phyloP scores from a whole-genome alignment of 2,888 invertebrate species.

The Tachina grossa region DNA sequence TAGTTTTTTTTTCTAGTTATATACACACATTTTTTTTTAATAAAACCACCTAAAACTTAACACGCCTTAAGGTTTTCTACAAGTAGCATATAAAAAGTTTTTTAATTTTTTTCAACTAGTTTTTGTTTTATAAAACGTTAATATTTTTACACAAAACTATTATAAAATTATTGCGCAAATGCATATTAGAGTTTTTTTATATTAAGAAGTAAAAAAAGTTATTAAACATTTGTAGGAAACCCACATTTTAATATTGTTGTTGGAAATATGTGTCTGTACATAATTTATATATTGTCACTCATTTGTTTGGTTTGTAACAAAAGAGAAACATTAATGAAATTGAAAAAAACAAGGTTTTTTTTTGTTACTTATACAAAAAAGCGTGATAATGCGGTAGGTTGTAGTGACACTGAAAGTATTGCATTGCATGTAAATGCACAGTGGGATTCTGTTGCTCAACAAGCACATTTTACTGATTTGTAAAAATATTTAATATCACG shows the following conservation, averaged over 20 bases:
- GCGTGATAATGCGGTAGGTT: constrained; percentile 69
- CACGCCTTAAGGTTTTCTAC: constrained; percentile 53
- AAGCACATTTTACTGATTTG: background rate
- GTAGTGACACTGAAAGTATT: constrained; percentile 24
- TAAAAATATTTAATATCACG: background rate
- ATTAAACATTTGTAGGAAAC: constrained; percentile 32
- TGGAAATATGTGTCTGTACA: constrained; percentile 34
- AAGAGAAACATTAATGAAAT: constrained; percentile 27
- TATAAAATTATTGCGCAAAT: constrained; percentile 42
- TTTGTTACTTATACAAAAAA: constrained; percentile 56
- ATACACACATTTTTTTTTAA: background rate
- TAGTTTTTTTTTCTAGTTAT: background rate
- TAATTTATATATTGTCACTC: constrained; percentile 29
- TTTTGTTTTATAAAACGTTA: constrained; percentile 19
- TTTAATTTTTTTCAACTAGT: constrained; percentile 30
- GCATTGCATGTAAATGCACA: constrained; percentile 17
- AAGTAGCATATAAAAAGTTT: constrained; percentile 27
- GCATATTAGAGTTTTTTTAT: constrained; percentile 8
- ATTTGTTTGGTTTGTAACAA: constrained; percentile 47
- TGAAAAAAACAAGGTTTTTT: constrained; percentile 54
- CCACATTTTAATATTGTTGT: constrained; percentile 27
- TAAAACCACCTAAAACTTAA: constrained; percentile 21
- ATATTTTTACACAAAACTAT: constrained; percentile 30
- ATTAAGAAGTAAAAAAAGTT: constrained; percentile 3
- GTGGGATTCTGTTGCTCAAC: background rate